phyloP scores from a whole-genome alignment of 2,113 vertebrate species.

The Galemys pyrenaicus region DNA sequence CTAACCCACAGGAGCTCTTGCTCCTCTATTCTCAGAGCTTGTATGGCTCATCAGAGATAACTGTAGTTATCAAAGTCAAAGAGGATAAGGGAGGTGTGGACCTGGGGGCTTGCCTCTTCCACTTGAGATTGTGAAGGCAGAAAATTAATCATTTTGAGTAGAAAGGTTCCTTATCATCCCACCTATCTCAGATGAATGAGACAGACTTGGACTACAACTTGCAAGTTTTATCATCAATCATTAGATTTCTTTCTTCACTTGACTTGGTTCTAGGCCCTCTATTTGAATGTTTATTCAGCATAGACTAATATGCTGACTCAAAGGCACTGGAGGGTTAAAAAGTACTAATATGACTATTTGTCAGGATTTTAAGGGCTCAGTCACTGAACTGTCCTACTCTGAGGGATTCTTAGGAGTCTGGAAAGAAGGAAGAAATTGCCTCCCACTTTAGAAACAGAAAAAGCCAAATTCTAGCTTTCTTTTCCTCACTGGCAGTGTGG shows the following conservation, averaged over 20 bases:
- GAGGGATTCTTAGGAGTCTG: background rate
- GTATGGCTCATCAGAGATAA: background rate
- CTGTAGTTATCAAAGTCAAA: background rate
- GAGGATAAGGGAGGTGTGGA: background rate
- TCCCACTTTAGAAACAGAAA: background rate
- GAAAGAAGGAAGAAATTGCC: background rate
- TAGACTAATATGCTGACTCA: background rate
- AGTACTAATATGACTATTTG: background rate
- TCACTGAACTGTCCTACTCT: background rate
- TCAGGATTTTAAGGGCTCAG: background rate
- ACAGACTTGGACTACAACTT: background rate
- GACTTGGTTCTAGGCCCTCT: background rate
- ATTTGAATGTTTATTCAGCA: background rate
- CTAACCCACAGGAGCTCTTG: background rate
- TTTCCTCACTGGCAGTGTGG: background rate
- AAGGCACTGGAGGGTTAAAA: conserved; percentile 20
- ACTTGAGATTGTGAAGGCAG: background rate
- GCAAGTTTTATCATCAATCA: background rate
- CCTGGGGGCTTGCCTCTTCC: background rate
- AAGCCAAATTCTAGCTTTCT: background rate
- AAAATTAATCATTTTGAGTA: background rate
- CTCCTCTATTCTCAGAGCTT: background rate
- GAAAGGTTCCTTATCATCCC: background rate
- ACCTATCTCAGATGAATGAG: background rate
- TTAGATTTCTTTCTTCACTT: background rate